These are phyloP conservation scores for Octodonta nipae DNA, from an alignment of 2,888 invertebrate species.

Conservation along the genomic window DNA sequence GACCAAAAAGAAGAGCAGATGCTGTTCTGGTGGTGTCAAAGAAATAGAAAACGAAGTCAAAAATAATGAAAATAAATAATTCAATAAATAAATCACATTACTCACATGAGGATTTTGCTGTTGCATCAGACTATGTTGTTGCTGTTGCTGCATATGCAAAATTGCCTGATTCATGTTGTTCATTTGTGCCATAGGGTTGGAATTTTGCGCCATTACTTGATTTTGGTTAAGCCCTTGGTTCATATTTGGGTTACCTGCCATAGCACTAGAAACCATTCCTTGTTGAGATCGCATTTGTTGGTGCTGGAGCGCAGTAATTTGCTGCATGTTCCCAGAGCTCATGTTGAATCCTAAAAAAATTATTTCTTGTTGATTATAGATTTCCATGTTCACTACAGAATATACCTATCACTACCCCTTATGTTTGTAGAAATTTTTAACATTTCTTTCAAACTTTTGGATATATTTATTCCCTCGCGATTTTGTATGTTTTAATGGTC, in stretches of 20 bases:
- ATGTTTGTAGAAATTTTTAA: too few species aligned
- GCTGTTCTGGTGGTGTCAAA: too few species aligned
- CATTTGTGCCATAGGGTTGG: conserved; percentile 31
- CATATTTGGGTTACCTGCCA: conserved; percentile 15
- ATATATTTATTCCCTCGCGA: too few species aligned
- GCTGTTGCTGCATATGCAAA: conserved; percentile 41
- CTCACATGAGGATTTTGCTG: conserved; percentile 28
- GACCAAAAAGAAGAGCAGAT: too few species aligned
- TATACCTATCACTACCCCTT: too few species aligned
- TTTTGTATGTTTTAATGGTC: too few species aligned
- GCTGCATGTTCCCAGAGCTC: conserved; percentile 28
- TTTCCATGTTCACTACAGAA: too few species aligned
- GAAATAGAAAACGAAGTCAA: too few species aligned
- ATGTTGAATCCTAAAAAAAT: conserved; percentile 25
- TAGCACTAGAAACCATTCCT: conserved; percentile 18
- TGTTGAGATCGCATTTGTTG: conserved; percentile 32
- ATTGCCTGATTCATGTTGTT: conserved; percentile 38
- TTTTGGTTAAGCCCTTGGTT: conserved; percentile 24
- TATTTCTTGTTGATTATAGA: too few species aligned
- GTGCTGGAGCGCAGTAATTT: conserved; percentile 36
- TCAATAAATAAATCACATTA: too few species aligned
- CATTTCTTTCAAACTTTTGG: too few species aligned
- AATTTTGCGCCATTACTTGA: conserved; percentile 26
- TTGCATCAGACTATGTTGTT: conserved; percentile 39
- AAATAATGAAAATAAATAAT: too few species aligned